phyloP scores from a whole-genome alignment of 2,888 invertebrate species.

The Trypoxylon attenuatum region DNA sequence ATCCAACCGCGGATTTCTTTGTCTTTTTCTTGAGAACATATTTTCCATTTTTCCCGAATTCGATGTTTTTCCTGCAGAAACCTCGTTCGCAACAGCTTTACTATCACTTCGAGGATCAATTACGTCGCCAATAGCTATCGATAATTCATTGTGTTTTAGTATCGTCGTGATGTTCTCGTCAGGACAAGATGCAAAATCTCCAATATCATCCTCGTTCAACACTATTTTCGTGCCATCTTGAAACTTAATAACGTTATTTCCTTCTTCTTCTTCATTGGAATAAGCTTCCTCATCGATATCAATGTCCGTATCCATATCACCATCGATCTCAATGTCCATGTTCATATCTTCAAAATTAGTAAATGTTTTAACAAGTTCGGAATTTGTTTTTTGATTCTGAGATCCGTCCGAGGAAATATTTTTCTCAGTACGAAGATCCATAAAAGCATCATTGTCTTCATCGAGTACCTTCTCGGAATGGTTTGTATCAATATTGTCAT shows the following conservation, averaged over 20 bases:
- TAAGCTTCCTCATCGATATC: slow-evolving; percentile 42
- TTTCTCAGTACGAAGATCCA: slow-evolving; percentile 12
- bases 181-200: neutral
- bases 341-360: slow-evolving; percentile 7
- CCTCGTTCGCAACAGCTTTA: neutral
- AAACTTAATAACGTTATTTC: slow-evolving; percentile 45
- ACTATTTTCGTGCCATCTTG: slow-evolving; percentile 31
- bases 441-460: slow-evolving; percentile 3
- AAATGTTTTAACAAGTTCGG: slow-evolving; percentile 22
- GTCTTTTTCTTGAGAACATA: neutral
- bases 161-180: neutral
- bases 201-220: slow-evolving; percentile 18
- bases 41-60: neutral
- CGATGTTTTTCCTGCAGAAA: neutral
- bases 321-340: too few species aligned
- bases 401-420: neutral
- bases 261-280: slow-evolving; percentile 31
- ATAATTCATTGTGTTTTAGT: neutral
- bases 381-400: neutral
- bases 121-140: too few species aligned
- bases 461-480: neutral
- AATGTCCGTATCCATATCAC: too few species aligned
- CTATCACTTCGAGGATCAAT: too few species aligned
- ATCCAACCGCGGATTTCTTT: neutral
- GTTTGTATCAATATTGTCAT: neutral